Conservation (phyloP, 2,797 vertebrate species). For the Anabacerthia variegaticeps region DNA sequence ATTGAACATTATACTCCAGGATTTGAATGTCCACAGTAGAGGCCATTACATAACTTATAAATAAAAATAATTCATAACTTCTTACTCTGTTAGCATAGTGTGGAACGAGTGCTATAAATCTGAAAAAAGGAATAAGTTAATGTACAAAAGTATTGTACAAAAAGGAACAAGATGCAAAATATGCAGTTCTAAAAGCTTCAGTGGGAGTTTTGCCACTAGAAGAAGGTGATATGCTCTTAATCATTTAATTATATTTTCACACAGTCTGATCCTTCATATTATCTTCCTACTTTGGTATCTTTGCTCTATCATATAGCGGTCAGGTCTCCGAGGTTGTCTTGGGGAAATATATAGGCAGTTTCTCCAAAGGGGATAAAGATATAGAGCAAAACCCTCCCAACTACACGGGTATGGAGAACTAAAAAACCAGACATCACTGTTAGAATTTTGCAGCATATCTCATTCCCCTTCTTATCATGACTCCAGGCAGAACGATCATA, state of each 20-base stretch:
- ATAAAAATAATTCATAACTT: not conserved
- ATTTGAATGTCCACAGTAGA: not conserved
- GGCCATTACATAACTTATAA: not conserved
- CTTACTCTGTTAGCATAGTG: not conserved
- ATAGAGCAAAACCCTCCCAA: not conserved
- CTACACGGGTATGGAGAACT: not conserved
- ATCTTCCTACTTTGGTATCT: not conserved
- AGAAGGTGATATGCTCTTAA: not conserved
- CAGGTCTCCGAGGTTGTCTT: not conserved
- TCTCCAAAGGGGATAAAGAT: not conserved
- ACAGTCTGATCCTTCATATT: not conserved
- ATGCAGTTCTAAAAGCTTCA: not conserved
- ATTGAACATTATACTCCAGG: not conserved
- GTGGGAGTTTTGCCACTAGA: not conserved
- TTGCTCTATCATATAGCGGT: not conserved
- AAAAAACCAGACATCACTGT: not conserved
- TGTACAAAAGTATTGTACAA: not conserved
- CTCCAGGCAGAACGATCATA: not conserved
- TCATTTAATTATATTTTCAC: not conserved
- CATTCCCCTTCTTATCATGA: not conserved
- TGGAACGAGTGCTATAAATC: fast-evolving
- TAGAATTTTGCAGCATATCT: not conserved
- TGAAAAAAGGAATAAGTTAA: not conserved
- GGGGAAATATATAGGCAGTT: not conserved
- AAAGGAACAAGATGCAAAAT: not conserved